Base-by-base conservation (phyloP, 2,797 vertebrate species). In the Columba guinea region DNA sequence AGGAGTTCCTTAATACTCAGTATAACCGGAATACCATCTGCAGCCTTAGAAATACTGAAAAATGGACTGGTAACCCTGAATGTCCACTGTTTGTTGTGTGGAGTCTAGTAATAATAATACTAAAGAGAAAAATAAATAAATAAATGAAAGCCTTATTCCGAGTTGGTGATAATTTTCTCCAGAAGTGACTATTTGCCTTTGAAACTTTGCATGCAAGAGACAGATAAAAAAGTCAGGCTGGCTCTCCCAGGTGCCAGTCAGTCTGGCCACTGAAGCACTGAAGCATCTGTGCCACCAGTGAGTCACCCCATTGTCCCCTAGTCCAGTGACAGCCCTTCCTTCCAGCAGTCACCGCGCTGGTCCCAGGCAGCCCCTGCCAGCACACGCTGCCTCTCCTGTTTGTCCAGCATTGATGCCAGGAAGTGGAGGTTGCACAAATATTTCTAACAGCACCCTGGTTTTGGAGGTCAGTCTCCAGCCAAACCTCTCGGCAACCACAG, bases 41-140 rank as follows among this genome's bases (percentile, higher is more conserved):
- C 71, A 92, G 88, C 37, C 63, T 84, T 65, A 85, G 84, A 95
- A 93, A 91, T 79, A 90, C 74, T 92, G 68, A 94, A 95, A 96
- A 96, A 73, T 39, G 52, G 53, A 87, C 71, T 78, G 32, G n/a
- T 64, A 95, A 69, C 16, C 24, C 74, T 49, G 69, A 94, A 91
- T 84, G 63, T 18, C 90, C 51, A 87, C 88, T 21, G 64, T 91
- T 93, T 96, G 59, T 83, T 92, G 67, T 90, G 79, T 75, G 77
- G 90, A 87, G 41, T 73, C 90, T 91, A 88, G 46, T 60, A 93
- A 78, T 94, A 91, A 93, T 46, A 41, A 95, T 35, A 91, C 35
- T 58, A 90, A 78, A 80, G 5, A 77, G 44, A 30, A 73, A 27
- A 81, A n/a, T 70, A 37, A 79, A 49, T 28, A 73, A 75, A 92